Evolutionary conservation across 2,888 invertebrate species (phyloP).

Genomic region (Euphydryas editha): DNA sequence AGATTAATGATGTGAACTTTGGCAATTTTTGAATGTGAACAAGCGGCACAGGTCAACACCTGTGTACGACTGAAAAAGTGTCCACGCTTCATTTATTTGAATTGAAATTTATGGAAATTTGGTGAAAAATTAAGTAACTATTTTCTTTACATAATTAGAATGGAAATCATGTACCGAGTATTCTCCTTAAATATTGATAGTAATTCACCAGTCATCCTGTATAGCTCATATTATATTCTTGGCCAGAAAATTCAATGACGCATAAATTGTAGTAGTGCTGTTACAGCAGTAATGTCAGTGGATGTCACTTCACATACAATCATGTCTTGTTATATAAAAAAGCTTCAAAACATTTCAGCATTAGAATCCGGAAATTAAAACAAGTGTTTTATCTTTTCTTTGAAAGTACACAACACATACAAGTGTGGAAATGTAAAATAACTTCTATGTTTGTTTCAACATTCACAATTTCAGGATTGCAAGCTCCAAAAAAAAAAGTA

Average conservation of each 20-base stretch:
- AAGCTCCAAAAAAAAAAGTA: constrained; percentile 1
- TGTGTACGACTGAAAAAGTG: too few relatives aligned
- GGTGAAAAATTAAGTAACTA: too few relatives aligned
- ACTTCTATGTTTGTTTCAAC: neutral
- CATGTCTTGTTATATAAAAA: constrained; percentile 19
- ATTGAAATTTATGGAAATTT: too few relatives aligned
- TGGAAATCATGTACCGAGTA: too few relatives aligned
- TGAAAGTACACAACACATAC: neutral
- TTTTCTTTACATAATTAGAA: too few relatives aligned
- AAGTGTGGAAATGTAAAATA: neutral
- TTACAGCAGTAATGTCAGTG: constrained; percentile 36
- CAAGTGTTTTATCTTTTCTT: neutral
- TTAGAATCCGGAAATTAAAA: constrained; percentile 24
- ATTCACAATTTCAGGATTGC: constrained; percentile 20
- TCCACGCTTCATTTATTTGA: too few relatives aligned
- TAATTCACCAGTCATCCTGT: too few relatives aligned
- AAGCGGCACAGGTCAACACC: too few relatives aligned
- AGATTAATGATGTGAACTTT: too few relatives aligned
- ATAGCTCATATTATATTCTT: neutral
- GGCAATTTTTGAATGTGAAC: too few relatives aligned
- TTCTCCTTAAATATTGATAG: too few relatives aligned
- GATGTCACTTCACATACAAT: constrained; percentile 25
- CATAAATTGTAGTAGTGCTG: neutral
- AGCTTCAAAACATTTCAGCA: constrained; percentile 20
- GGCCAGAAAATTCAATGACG: neutral